Evolutionary conservation across 2,888 invertebrate genomes (phyloP), one percentile per base, ranked within the genome.

Genomic region (Acleris literana): DNA sequence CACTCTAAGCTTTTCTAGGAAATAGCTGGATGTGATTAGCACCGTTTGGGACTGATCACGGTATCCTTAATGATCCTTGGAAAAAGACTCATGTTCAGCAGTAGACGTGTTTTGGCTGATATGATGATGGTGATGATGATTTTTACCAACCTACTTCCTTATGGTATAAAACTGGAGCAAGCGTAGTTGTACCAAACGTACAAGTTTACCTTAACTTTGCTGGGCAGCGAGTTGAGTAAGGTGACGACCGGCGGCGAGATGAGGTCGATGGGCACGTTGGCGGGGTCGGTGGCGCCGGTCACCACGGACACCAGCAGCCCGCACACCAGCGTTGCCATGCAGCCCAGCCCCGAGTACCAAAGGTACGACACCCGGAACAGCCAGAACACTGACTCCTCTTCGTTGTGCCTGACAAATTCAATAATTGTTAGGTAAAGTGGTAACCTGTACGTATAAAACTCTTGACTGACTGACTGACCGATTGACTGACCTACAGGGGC

Each of bases 291-390:
- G 49, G 90, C 84, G 1, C 95, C 95, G 0, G 96, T 95, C 20
- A 94, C 74, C 29, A 95, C 90, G n/a, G 97, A 97, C 46, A 95
- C 95, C 3, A 94, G 63, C 52, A 96, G 86, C 0, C 98, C 98
- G 13, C 96, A 88, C 13, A 96, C 76, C 25, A 97, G 86, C 0
- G 97, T 97, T 1, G 95, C 89, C 4, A 95, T 72, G 73, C 96
- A 96, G 4, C 98, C 97, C 64, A 97, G 94, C 61, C 95, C 95
- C 7, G 97, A 97, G 87, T 97, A 98, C 97, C 98, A 98, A 79
- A 98, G 94, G 83, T 98, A 98, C 39, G 97, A 97, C 63, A 97
- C 89, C n/a, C 95, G 93, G 82, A 96, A 97, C 67, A 97, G 83
- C 81, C 93, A 87, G 71, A 91, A 90, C 3, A 91, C 88, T 7